Evolutionary conservation across 2,888 invertebrate species (phyloP), one percentile per base, ranked within the genome.

Genomic region (Lysandra bellargus): DNA sequence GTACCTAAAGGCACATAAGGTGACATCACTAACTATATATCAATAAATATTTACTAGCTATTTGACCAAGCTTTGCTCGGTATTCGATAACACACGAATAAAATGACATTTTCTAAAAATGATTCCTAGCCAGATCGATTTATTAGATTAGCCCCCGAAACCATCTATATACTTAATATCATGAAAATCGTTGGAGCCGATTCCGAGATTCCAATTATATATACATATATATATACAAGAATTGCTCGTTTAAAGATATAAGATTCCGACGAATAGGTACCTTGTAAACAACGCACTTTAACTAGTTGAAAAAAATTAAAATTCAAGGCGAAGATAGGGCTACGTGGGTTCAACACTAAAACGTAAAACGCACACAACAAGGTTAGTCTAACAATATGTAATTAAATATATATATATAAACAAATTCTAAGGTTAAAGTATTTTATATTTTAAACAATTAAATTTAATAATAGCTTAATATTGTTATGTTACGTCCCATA

Each of bases 301-400:
- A 79, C 44, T 33, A 61, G 74, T 79, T 86, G 86, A 84, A 84
- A 84, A 84, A 85, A 86, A 90, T 90, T 90, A 88, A 84, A 87
- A 91, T 91, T 91, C 91, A 91, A 91, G 91, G 91, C 85, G 83
- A 87, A 84, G 81, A 80, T 80, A 86, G 86, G 86, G 87, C 79
- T 82, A 83, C 80, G 84, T 84, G 82, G 81, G 81, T 83, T 83
- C 84, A 23, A 82, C 81, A 83, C 82, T 83, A 84, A 83, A 78
- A 81, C 73, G 64, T 64, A 9, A 61, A 61, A 61, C 64, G 81
- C 78, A 79, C 78, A 77, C 76, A 64, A 80, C 74, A 79, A 79
- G 74, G 79, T 23, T 78, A 75, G 44, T 23, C 44, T 75, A 78
- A 64, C 49, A 64, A 64, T 64, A 64, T 30, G 30, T 78, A 78